These are phyloP conservation scores for Liolophura sinensis DNA, from an alignment of 1,140 invertebrate species.

Conservation along the genomic window DNA sequence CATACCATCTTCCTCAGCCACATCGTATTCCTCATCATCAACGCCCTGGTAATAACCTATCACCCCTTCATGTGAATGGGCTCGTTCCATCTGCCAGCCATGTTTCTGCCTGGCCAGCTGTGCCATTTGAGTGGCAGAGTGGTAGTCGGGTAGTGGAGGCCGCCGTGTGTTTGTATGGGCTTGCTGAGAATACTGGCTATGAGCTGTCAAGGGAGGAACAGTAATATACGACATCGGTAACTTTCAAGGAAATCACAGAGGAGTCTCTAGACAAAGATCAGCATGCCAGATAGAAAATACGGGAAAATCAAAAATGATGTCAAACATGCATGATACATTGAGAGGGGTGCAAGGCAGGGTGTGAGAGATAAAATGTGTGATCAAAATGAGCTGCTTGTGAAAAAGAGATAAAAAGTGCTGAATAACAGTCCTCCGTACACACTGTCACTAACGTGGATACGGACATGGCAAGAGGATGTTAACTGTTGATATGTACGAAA, in stretches of 20 bases:
- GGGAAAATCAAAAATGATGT: neutral
- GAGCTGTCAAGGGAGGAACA: conserved; percentile 35
- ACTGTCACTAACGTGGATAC: too few relatives aligned
- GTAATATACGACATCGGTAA: neutral
- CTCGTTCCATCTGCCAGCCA: conserved; percentile 28
- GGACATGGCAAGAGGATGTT: too few relatives aligned
- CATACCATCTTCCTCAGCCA: conserved; percentile 28
- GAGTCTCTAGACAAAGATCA: neutral
- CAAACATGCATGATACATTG: conserved; percentile 3
- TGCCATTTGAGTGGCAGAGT: conserved; percentile 52
- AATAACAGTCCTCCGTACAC: too few relatives aligned
- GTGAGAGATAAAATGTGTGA: neutral
- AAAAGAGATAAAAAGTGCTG: too few relatives aligned
- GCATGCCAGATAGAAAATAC: too few relatives aligned
- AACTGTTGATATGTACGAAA: too few relatives aligned
- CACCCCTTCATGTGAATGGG: conserved; percentile 39
- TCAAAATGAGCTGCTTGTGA: too few relatives aligned
- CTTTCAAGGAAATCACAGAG: neutral
- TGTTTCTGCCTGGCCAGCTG: conserved; percentile 40
- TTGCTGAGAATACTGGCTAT: conserved; percentile 41
- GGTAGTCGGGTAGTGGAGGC: conserved; percentile 53
- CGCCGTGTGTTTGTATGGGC: conserved; percentile 42
- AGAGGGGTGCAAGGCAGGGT: neutral
- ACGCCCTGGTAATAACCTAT: conserved; percentile 23
- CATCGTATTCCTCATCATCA: conserved; percentile 17